These are phyloP conservation scores for Nautilus pompilius DNA, from an alignment of 1,140 invertebrate species.

Conservation along the genomic window DNA sequence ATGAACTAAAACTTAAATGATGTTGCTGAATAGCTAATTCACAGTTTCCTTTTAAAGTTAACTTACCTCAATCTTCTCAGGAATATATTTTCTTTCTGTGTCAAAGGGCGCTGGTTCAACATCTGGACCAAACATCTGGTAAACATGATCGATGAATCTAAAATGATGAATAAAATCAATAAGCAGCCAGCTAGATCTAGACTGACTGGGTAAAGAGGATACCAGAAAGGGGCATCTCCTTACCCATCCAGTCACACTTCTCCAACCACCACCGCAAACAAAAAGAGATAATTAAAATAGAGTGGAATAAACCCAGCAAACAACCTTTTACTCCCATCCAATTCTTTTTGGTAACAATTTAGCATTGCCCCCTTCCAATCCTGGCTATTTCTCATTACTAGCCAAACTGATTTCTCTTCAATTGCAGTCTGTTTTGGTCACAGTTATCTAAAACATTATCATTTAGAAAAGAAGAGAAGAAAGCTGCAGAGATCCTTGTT, in stretches of 20 bases:
- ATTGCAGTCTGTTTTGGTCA: neutral
- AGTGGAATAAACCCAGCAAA: neutral
- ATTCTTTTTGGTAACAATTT: neutral
- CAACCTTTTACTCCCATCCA: neutral
- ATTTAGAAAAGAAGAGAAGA: neutral
- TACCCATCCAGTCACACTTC: too few species aligned
- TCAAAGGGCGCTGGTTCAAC: constrained; percentile 70
- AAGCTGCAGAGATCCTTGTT: neutral
- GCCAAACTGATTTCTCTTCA: neutral
- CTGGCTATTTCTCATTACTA: neutral
- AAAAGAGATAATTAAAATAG: neutral
- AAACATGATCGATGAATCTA: constrained; percentile 71
- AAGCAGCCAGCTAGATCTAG: neutral
- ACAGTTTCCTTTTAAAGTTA: too few species aligned
- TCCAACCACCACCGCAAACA: neutral
- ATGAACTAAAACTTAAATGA: too few species aligned
- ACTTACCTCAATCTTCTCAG: constrained; percentile 61
- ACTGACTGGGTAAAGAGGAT: neutral
- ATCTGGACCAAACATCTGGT: constrained; percentile 68
- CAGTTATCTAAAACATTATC: neutral
- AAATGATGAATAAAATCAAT: neutral
- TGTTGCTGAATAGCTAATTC: too few species aligned
- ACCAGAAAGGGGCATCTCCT: too few species aligned
- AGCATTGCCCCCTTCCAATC: neutral
- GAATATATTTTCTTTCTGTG: constrained; percentile 65